Evolutionary conservation across 2,113 vertebrate genomes (phyloP).

Genomic region (Hemibates koningsi): DNA sequence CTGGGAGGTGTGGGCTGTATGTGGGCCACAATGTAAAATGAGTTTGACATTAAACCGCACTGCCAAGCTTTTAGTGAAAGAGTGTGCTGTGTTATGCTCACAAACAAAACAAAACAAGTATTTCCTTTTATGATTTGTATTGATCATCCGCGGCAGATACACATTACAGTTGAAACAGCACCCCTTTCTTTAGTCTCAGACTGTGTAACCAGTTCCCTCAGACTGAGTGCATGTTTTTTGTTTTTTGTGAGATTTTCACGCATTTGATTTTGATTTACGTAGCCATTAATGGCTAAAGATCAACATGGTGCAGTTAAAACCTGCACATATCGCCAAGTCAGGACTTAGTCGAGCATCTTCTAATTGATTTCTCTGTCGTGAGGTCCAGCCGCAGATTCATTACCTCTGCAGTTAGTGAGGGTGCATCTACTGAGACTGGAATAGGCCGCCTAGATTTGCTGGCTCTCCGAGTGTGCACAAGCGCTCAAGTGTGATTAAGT

Average conservation of each 20-base stretch:
- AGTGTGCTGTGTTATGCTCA: neutral
- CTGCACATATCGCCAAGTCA: slow-evolving; percentile 44
- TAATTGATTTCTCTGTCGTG: slow-evolving; percentile 49
- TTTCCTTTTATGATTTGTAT: neutral
- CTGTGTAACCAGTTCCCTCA: neutral
- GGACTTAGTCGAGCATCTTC: slow-evolving; percentile 9
- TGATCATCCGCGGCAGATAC: neutral
- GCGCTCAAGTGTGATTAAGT: slow-evolving; percentile 54
- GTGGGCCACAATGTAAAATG: neutral
- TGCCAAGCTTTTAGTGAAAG: neutral
- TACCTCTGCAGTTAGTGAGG: slow-evolving; percentile 38
- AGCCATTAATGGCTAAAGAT: neutral
- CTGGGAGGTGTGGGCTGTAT: neutral
- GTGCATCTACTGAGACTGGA: slow-evolving; percentile 25
- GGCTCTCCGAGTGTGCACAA: slow-evolving; percentile 10
- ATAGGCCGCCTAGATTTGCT: neutral
- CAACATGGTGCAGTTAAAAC: slow-evolving; percentile 7
- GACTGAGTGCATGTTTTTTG: neutral
- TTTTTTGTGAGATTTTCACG: neutral
- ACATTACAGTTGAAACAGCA: neutral
- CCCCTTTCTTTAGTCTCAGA: neutral
- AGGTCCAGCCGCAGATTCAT: slow-evolving; percentile 34
- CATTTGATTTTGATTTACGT: neutral
- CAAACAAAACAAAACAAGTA: neutral
- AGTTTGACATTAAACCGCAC: neutral